Evolutionary conservation across 2,888 invertebrate species (phyloP), one percentile per base, ranked within the genome.

Genomic region (Troides aeacus): DNA sequence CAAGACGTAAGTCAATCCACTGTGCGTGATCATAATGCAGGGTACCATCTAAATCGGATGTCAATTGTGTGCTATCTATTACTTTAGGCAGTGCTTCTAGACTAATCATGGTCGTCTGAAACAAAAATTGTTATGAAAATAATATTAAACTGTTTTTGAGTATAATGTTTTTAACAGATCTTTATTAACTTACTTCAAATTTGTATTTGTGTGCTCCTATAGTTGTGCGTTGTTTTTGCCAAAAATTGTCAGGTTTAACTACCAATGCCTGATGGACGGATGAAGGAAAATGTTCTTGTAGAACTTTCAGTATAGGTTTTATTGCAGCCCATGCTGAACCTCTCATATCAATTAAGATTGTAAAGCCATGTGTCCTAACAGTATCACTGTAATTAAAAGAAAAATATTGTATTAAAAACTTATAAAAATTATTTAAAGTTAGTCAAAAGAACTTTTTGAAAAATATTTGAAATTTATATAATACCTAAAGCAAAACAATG

Each of bases 211-310:
- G 97, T 92, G 98, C 97, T 83, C 98, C 98, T 84, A 99, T 95
- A 76, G 98, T 98, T 79, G 99, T 98, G 85, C 99, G 96, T 92
- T 99, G 99, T 92, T 99, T 99, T 92, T 99, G 99, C 99, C 99
- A 99, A 94, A 99, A 99, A 88, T 99, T 99, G 85, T 99, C 99
- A 77, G 99, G 99, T 93, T 99, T 99, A 80, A 99, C 98, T 86
- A 99, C 98, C 85, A 97, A 97, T 78, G 98, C 99, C 88, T 97
- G 96, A 92, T 98, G 97, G 84, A 99, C 97, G 86, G 94, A 95
- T 79, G 97, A 96, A 80, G 98, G 96, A 90, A 99, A 99, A 92
- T 98, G 97, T 89, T 99, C 99, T 94, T 99, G 97, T 77, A 98
- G 94, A 82, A 98, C 97, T 94, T 99, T 99, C 78, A 99, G 93